A percentile compares a stretch with the other conserved stretches of the same genome.
These are phyloP conservation scores for Corapipo altera DNA, from an alignment of 2,113 vertebrate species.

Conservation along the genomic window DNA sequence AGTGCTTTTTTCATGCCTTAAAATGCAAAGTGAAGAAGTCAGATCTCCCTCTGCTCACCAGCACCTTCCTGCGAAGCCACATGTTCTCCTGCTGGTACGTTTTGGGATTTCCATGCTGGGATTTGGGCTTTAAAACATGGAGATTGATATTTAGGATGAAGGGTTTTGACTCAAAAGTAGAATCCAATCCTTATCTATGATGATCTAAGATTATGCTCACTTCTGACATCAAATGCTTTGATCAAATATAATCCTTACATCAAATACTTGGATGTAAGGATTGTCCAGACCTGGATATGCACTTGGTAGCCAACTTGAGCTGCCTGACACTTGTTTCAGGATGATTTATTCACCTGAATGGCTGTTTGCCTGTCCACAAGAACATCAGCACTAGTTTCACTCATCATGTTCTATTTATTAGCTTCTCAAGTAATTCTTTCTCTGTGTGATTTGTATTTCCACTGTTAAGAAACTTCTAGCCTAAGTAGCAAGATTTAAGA, in stretches of 20 bases:
- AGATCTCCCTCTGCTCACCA: conserved; percentile 92
- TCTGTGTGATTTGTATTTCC: not conserved
- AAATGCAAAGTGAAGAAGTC: conserved; percentile 92
- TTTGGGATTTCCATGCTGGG: not conserved
- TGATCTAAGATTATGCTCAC: not conserved
- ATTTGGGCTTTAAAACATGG: not conserved
- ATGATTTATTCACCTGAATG: not conserved
- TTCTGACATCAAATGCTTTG: not conserved
- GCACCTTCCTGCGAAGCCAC: conserved; percentile 89
- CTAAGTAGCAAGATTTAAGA: not conserved
- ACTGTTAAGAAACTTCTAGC: not conserved
- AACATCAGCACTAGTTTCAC: not conserved
- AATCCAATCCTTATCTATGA: not conserved
- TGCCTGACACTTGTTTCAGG: not conserved
- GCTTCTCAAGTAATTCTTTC: not conserved
- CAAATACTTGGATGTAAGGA: not conserved
- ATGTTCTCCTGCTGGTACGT: conserved; percentile 95
- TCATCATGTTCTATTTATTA: not conserved
- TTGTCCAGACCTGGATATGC: not conserved
- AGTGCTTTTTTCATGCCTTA: conserved; percentile 91
- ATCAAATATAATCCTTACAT: not conserved
- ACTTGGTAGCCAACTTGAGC: not conserved
- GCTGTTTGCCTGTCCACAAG: not conserved
- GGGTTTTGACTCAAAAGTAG: not conserved
- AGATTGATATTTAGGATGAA: not conserved